Evolutionary conservation across 2,888 invertebrate genomes (phyloP).

Genomic region (Congeria kusceri): DNA sequence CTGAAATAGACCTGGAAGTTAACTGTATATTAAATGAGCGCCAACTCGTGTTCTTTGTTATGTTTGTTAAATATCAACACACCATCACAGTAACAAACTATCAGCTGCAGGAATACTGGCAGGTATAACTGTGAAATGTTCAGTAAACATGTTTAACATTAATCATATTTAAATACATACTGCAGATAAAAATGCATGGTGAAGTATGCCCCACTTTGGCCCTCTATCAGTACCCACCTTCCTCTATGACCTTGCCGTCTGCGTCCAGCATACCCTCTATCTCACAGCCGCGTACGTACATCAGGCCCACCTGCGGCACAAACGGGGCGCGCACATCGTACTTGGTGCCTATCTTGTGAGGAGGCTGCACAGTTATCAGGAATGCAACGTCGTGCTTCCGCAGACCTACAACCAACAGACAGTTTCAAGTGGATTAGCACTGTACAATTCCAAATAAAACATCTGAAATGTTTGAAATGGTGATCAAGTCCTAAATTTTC

Average conservation of each 20-base stretch:
- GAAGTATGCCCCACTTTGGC: background rate
- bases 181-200: no score
- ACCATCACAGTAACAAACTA: no score
- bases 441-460: background rate
- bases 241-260: conserved; percentile 96
- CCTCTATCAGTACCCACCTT: conserved; percentile 86
- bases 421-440: background rate
- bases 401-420: conserved; percentile 86
- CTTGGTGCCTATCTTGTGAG: conserved; percentile 91
- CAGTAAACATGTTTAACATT: no score
- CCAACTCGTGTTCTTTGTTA: no score
- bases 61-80: no score
- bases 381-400: conserved; percentile 99
- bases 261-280: conserved; percentile 99
- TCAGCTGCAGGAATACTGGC: no score
- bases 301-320: conserved; percentile 95
- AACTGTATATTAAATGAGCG: no score
- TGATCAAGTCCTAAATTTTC: background rate
- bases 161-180: no score
- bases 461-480: no score
- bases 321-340: conserved; percentile 89
- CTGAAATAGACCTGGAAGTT: no score
- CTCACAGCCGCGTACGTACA: conserved; percentile 98
- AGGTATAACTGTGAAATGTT: no score
- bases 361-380: conserved; percentile 95